Conservation (phyloP, 1,140 invertebrate species). For the Scaptomyza hsui region DNA sequence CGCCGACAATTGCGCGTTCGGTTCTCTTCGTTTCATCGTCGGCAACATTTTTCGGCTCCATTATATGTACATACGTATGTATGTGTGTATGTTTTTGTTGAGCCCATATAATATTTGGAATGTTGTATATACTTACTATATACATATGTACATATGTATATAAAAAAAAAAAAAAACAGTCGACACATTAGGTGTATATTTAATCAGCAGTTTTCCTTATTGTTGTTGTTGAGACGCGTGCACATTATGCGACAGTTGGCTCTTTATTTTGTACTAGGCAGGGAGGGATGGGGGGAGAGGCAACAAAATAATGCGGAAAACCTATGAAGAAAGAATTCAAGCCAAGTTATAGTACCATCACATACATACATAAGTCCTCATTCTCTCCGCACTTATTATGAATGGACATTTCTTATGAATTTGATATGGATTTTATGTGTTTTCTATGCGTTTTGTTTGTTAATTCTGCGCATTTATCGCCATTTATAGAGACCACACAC, state of each 20-base stretch:
- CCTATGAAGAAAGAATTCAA: constrained; percentile 54
- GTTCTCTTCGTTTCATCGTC: constrained; percentile 25
- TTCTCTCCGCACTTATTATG: neutral
- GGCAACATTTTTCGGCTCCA: constrained; percentile 42
- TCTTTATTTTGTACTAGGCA: constrained; percentile 7
- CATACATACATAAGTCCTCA: neutral
- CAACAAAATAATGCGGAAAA: constrained; percentile 71
- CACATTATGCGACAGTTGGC: constrained; percentile 39
- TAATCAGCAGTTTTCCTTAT: constrained; percentile 71
- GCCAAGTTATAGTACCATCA: constrained; percentile 19
- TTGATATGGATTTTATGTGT: constrained; percentile 20
- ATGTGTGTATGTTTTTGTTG: neutral
- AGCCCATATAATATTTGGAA: constrained; percentile 13
- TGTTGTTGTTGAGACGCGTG: constrained; percentile 35
- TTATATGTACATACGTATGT: neutral
- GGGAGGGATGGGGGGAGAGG: constrained; percentile 39
- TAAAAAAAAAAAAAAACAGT: constrained; percentile 7
- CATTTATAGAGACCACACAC: constrained; percentile 41
- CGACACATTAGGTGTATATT: constrained; percentile 61
- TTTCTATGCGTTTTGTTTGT: constrained; percentile 17
- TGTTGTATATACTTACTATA: constrained; percentile 28
- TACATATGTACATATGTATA: constrained; percentile 13
- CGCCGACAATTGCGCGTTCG: constrained; percentile 33
- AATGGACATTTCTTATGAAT: constrained; percentile 17
- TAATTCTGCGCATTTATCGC: constrained; percentile 49